Evolutionary conservation across 2,113 vertebrate species (phyloP), one percentile per base, ranked within the genome.

Genomic region (Pygoscelis antarcticus): DNA sequence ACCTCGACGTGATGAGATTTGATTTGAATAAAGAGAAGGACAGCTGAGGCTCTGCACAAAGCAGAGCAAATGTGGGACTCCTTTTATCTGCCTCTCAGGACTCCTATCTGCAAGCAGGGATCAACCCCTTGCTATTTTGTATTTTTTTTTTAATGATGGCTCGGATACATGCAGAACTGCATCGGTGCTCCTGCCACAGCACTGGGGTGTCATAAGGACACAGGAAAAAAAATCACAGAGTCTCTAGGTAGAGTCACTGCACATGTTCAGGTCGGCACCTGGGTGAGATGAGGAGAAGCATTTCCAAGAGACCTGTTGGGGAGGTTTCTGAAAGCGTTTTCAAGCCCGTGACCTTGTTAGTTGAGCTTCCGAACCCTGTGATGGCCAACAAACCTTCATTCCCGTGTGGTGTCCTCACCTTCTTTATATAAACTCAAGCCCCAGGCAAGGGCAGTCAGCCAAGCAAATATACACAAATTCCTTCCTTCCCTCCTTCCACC

Each of bases 381-480:
- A 77, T 66, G 91, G 66, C 74, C 91, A 93, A 54, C 66, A 85
- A 84, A 42, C 52, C 87, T 91, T 66, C 84, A 66, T 85, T 70
- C 66, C 58, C 10, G 1, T 34, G 38, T 11, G 0, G n/a, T 91
- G 58, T 79, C 80, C 89, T 96, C 95, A 95, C 51, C 83, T 84
- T 74, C 93, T 61, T 94, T 94, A 95, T 95, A 96, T 96, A 96
- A 96, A 96, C 46, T 6, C 60, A 13, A 89, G 66, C 91, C 83
- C 51, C 81, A 82, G 87, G 94, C 54, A 16, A 85, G 78, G 95
- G 95, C 95, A 90, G 70, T 6, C 1, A 0, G 96, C 96, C 96
- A 95, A 94, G 60, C 42, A 57, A 93, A 74, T 57, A 51, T 5
- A 91, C 75, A 88, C 75, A 58, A 36, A 95, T 90, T 85, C 89